phyloP scores from a whole-genome alignment of 2,113 vertebrate species.

The Blennius ocellaris region DNA sequence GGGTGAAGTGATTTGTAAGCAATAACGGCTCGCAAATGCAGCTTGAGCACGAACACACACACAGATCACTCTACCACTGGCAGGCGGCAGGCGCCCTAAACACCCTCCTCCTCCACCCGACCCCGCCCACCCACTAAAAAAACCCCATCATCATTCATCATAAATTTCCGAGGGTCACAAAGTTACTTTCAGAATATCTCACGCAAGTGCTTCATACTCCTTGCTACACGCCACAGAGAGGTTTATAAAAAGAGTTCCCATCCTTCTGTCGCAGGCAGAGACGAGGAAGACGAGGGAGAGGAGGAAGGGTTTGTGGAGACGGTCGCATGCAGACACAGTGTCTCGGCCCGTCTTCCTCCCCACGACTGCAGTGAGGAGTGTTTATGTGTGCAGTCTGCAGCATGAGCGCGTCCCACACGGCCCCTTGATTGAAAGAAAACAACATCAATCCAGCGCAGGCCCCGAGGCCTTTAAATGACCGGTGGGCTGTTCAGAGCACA shows the following conservation, averaged over 20 bases:
- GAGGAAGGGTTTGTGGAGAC: constrained; percentile 17
- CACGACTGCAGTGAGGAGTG: constrained; percentile 43
- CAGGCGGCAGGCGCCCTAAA: too few species aligned
- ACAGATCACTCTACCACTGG: too few species aligned
- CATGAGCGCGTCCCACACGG: constrained; percentile 67
- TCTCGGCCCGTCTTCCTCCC: constrained; percentile 51
- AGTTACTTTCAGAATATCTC: too few species aligned
- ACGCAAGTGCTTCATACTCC: too few species aligned
- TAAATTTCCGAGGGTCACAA: too few species aligned
- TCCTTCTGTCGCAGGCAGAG: neutral
- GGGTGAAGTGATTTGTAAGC: too few species aligned
- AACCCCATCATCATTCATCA: too few species aligned
- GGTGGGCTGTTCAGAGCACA: constrained; percentile 57
- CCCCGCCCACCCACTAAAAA: too few species aligned
- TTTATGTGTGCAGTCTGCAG: constrained; percentile 64
- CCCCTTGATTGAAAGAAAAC: constrained; percentile 81
- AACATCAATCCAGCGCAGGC: constrained; percentile 77
- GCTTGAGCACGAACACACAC: too few species aligned
- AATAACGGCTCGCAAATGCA: too few species aligned
- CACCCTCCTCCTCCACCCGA: too few species aligned
- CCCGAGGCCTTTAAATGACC: constrained; percentile 76
- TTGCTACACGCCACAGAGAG: too few species aligned
- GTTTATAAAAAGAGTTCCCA: constrained; percentile 24
- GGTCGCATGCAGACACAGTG: constrained; percentile 38
- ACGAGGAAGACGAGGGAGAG: neutral